A percentile compares a stretch with the other conserved stretches of the same genome.
Evolutionary conservation across 2,888 invertebrate species (phyloP).

Genomic region (Drosophila birchii): DNA sequence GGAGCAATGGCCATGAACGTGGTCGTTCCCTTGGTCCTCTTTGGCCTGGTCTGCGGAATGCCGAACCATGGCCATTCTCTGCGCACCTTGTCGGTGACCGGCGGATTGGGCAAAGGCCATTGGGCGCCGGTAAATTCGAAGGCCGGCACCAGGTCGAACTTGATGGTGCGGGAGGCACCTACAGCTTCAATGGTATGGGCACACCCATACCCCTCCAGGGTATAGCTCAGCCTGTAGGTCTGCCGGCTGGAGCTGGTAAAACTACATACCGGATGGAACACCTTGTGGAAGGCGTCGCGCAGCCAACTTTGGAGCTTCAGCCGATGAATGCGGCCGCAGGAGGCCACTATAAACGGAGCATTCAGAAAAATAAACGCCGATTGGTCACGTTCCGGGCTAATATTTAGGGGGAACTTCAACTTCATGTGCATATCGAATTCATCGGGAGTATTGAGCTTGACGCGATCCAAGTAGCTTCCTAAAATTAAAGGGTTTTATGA

Average conservation of each 20-base stretch:
- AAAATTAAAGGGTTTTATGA: neutral
- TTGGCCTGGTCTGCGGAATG: conserved; percentile 27
- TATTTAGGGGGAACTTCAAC: conserved; percentile 29
- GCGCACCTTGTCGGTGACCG: conserved; percentile 1
- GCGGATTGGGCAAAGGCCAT: conserved; percentile 29
- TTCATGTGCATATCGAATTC: conserved; percentile 54
- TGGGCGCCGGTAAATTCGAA: conserved; percentile 25
- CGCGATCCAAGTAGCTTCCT: conserved; percentile 50
- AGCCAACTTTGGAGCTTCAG: conserved; percentile 34
- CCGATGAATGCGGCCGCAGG: conserved; percentile 8
- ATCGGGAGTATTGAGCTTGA: conserved; percentile 39
- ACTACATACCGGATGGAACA: neutral
- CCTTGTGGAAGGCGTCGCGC: conserved; percentile 23
- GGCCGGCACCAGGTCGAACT: conserved; percentile 50
- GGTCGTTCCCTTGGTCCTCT: neutral
- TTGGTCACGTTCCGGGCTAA: neutral
- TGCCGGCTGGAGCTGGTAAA: neutral
- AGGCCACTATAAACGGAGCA: neutral
- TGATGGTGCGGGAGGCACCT: conserved; percentile 6
- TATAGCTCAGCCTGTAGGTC: conserved; percentile 11
- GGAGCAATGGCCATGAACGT: conserved; percentile 52
- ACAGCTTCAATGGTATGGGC: conserved; percentile 40
- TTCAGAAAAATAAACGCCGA: conserved; percentile 8
- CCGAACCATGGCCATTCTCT: conserved; percentile 35
- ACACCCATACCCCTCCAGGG: conserved; percentile 40